Evolutionary conservation across 1,140 invertebrate genomes (phyloP).

Genomic region (Orchestia grillus): DNA sequence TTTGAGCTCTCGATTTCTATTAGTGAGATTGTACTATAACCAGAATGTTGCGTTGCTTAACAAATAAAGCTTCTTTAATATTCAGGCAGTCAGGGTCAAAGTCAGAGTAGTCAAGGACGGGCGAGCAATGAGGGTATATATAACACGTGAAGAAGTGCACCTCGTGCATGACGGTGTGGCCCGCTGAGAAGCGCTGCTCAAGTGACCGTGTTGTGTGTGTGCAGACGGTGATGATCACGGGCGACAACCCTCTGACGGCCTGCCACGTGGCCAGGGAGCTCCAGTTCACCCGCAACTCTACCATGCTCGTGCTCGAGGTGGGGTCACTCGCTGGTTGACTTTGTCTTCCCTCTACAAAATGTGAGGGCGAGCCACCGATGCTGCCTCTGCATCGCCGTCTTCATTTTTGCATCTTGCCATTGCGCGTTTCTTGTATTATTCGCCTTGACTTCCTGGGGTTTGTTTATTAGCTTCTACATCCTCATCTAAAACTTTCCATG

Average conservation of each 20-base stretch:
- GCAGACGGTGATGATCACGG: conserved; percentile 98
- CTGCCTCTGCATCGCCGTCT: neutral
- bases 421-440: neutral
- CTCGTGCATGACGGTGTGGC: too few relatives aligned
- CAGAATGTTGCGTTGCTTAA: too few relatives aligned
- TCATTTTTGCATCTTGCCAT: neutral
- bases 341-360: neutral
- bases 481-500: too few relatives aligned
- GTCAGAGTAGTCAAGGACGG: too few relatives aligned
- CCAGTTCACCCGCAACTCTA: conserved; percentile 84
- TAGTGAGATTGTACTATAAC: too few relatives aligned
- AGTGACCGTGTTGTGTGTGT: conserved; percentile 58
- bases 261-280: conserved; percentile 98
- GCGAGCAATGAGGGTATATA: too few relatives aligned
- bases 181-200: neutral
- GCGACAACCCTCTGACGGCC: conserved; percentile 98
- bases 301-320: conserved; percentile 80
- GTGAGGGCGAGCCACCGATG: neutral
- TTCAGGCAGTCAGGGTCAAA: too few relatives aligned
- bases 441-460: neutral
- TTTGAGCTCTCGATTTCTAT: too few relatives aligned
- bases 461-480: too few relatives aligned
- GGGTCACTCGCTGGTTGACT: neutral
- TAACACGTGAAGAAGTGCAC: too few relatives aligned
- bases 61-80: too few relatives aligned